Conservation (phyloP, 1,140 invertebrate species). For the Kradibia gibbosae region DNA sequence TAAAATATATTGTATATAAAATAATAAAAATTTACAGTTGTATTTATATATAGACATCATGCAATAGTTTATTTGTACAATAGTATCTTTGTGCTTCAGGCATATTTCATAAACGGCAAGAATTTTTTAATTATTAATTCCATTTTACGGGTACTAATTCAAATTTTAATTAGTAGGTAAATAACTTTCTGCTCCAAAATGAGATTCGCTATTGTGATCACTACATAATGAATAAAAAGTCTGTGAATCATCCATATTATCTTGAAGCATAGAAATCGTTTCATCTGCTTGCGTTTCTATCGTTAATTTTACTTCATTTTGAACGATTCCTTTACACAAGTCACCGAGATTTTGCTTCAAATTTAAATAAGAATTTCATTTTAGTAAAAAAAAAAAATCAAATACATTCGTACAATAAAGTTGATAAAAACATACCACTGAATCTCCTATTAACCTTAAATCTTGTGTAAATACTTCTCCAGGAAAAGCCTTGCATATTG, state of each 20-base stretch:
- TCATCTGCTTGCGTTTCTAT: slow-evolving; percentile 67
- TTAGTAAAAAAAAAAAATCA: neutral
- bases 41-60: slow-evolving; percentile 39
- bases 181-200: slow-evolving; percentile 62
- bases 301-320: slow-evolving; percentile 67
- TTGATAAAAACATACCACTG: slow-evolving; percentile 59
- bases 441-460: slow-evolving; percentile 64
- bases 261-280: slow-evolving; percentile 64
- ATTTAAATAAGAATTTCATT: slow-evolving; percentile 38
- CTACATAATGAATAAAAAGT: slow-evolving; percentile 67
- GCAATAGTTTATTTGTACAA: slow-evolving; percentile 45
- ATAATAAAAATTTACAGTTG: slow-evolving; percentile 44
- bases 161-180: slow-evolving; percentile 59
- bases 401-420: slow-evolving; percentile 22
- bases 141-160: slow-evolving; percentile 13
- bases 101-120: slow-evolving; percentile 33
- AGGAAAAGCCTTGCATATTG: slow-evolving; percentile 65
- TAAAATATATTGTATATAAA: slow-evolving; percentile 39
- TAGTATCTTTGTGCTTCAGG: slow-evolving; percentile 30
- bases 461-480: slow-evolving; percentile 62
- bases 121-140: slow-evolving; percentile 10
- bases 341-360: slow-evolving; percentile 67
- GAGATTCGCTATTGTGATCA: slow-evolving; percentile 61
- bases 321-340: slow-evolving; percentile 64
- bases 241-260: slow-evolving; percentile 67